Evolutionary conservation across 1,140 invertebrate genomes (phyloP), one percentile per base, ranked within the genome.

Genomic region (Drosophila sechellia): DNA sequence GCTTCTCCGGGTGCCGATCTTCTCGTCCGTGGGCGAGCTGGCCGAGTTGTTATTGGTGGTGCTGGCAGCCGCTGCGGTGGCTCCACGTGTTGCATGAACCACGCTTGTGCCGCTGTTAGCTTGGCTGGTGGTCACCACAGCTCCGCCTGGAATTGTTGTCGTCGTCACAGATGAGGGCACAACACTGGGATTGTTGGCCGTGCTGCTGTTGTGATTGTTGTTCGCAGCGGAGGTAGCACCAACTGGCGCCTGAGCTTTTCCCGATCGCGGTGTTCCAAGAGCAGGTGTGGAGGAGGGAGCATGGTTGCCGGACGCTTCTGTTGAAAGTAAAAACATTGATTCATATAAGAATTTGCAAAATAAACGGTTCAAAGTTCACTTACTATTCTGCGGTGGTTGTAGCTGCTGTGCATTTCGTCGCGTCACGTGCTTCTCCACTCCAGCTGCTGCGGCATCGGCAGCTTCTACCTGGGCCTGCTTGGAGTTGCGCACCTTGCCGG

Each of bases 401-500:
- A 83, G 76, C 46, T 73, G 86, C 25, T 81, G 77, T 0, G 83
- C 73, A 65, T 89, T 90, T 5, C 90, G 75, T 2, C 90, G 75
- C 15, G 90, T 92, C 6, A 93, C 70, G 53, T 85, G 86, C 46
- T 89, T 89, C 34, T 89, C 84, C 17, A 70, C 60, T 17, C 46
- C 46, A 8, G 20, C 45, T 46, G 70, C 71, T 52, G 91, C 86
- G 6, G 69, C 52, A 13, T 39, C 40, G 31, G 56, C 74, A 5
- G 70, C 77, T 12, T 84, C 85, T 22, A 83, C 76, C 15, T 80
- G 79, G 8, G 76, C 77, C 69, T 68, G 64, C 46, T 91, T 90
- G 6, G 92, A 93, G 77, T 94, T 94, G 15, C 94, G 92, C 63
- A 95, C 94, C 92, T 96, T 96, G 49, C 94, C 95, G 10, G 94